Conservation (phyloP, 2,113 vertebrate genomes). For the Morone saxatilis region DNA sequence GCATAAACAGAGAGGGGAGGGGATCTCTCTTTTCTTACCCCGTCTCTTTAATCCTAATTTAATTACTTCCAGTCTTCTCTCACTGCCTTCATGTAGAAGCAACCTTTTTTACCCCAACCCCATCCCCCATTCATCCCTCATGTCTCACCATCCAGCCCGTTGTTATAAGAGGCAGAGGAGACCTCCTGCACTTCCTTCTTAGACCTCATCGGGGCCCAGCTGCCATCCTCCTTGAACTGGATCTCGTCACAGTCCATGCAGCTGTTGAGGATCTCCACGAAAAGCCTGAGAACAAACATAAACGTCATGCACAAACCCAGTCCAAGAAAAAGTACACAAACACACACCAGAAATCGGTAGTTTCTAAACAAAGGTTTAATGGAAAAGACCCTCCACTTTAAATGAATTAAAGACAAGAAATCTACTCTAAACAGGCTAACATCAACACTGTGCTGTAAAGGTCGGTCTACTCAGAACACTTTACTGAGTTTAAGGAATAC, state of each 20-base stretch:
- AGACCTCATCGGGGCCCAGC: constrained; percentile 96
- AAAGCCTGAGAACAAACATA: constrained; percentile 86
- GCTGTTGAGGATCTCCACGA: constrained; percentile 98
- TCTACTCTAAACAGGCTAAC: neutral
- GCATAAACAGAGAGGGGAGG: constrained; percentile 45
- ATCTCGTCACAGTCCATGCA: constrained; percentile 98
- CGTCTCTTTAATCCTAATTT: constrained; percentile 28
- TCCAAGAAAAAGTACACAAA: neutral
- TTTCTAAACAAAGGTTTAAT: constrained; percentile 9
- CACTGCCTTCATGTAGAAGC: neutral
- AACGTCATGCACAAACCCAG: constrained; percentile 7
- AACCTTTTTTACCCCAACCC: neutral
- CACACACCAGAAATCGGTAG: neutral
- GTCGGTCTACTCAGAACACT: neutral
- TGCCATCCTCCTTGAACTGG: constrained; percentile 98
- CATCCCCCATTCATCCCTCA: neutral
- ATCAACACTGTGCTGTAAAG: neutral
- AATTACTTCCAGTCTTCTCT: constrained; percentile 14
- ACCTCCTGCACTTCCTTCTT: constrained; percentile 98
- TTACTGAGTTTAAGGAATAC: neutral
- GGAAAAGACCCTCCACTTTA: constrained; percentile 7
- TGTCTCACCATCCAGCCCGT: constrained; percentile 91
- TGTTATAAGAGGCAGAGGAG: constrained; percentile 87
- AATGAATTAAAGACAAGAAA: neutral
- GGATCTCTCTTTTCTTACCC: constrained; percentile 1